Percentiles rank a stretch among this genome's conserved stretches.
Evolutionary conservation across 2,888 invertebrate species (phyloP).

Genomic region (Andrena bicolor): DNA sequence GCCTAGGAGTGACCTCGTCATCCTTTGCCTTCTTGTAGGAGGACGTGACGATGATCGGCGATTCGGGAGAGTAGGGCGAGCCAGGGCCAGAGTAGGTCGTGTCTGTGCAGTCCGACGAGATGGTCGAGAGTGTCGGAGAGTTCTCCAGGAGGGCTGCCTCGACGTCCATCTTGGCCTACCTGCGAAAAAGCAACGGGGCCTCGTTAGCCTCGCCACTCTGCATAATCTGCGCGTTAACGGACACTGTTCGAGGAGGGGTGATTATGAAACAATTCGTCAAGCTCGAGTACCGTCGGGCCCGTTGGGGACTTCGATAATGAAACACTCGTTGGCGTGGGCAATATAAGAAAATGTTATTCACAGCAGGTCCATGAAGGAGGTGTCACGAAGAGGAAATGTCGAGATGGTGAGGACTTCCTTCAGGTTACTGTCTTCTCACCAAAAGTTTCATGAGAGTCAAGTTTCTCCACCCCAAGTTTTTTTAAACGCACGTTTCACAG

Average conservation of each 20-base stretch:
- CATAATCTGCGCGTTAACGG: conserved; percentile 7
- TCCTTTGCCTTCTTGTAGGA: conserved; percentile 75
- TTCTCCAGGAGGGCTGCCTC: conserved; percentile 82
- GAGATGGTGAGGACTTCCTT: neutral
- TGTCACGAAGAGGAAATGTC: neutral
- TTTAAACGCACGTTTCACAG: neutral
- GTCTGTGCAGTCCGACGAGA: conserved; percentile 79
- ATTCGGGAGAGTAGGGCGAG: conserved; percentile 75
- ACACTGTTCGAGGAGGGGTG: neutral
- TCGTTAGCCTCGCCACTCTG: conserved; percentile 12
- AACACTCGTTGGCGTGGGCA: neutral
- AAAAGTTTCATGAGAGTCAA: neutral
- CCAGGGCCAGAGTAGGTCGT: conserved; percentile 76
- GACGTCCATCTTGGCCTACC: conserved; percentile 80
- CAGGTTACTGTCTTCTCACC: no score
- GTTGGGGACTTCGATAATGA: neutral
- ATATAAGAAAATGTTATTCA: neutral
- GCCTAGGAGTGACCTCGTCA: conserved; percentile 77
- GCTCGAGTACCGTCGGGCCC: neutral
- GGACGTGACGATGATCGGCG: conserved; percentile 73
- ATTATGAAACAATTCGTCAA: conserved; percentile 4
- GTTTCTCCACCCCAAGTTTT: neutral
- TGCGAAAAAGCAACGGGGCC: conserved; percentile 42
- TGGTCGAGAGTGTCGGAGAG: conserved; percentile 82
- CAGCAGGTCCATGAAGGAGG: neutral